Percentiles rank a stretch among this genome's conserved stretches.
Conservation (phyloP, 2,797 vertebrate species). For the Rhinophrynus dorsalis region DNA sequence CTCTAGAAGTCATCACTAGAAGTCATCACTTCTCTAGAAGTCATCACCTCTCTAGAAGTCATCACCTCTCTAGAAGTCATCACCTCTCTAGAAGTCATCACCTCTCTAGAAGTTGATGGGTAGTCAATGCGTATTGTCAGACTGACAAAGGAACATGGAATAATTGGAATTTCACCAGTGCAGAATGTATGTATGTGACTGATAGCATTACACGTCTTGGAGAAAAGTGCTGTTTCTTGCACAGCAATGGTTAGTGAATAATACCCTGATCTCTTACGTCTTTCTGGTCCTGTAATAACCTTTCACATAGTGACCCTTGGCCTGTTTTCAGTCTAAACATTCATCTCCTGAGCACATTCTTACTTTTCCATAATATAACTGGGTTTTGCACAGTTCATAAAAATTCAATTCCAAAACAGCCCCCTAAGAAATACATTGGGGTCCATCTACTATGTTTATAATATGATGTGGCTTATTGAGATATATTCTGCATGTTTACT, state of each 20-base stretch:
- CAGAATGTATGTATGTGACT: neutral
- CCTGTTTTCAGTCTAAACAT: conserved; percentile 24
- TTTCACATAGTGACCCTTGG: conserved; percentile 32
- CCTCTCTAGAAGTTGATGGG: too few relatives aligned
- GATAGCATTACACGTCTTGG: neutral
- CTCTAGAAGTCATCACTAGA: too few relatives aligned
- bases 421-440: conserved; percentile 40
- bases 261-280: conserved; percentile 16
- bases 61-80: too few relatives aligned
- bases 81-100: too few relatives aligned
- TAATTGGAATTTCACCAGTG: too few relatives aligned
- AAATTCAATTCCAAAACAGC: conserved; percentile 28
- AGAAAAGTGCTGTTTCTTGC: conserved; percentile 7
- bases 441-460: conserved; percentile 11
- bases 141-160: too few relatives aligned
- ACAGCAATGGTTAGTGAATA: conserved; percentile 21
- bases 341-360: conserved; percentile 27
- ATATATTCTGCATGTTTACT: conserved; percentile 38
- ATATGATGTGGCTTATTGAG: conserved; percentile 8
- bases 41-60: too few relatives aligned
- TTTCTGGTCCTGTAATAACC: conserved; percentile 22
- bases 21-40: too few relatives aligned
- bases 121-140: too few relatives aligned
- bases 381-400: conserved; percentile 30
- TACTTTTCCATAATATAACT: conserved; percentile 26